Conservation (phyloP, 2,888 invertebrate genomes). For the Cerceris ruficornis region DNA sequence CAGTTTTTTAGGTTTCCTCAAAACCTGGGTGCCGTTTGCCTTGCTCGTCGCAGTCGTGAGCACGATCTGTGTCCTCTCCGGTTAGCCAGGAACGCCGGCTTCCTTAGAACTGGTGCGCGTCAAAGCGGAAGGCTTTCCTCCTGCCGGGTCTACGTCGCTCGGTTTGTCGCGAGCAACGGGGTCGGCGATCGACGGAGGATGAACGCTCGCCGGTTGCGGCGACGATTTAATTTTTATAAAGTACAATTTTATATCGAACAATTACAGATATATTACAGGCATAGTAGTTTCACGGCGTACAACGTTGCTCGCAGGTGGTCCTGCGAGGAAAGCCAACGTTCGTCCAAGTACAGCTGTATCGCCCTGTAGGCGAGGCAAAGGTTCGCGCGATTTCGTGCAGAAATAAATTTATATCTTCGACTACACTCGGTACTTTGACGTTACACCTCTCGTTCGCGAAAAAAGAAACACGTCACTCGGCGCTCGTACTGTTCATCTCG, state of each 20-base stretch:
- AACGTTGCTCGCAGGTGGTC: neutral
- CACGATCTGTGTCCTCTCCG: neutral
- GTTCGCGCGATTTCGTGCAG: no score
- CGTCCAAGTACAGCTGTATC: no score
- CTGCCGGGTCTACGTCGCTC: no score
- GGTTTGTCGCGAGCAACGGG: no score
- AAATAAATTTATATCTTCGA: no score
- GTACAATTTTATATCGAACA: neutral
- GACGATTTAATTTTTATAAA: constrained; percentile 28
- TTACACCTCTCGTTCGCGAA: neutral
- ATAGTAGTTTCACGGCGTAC: neutral
- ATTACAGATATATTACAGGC: constrained; percentile 41
- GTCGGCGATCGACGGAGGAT: no score
- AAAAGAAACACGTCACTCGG: neutral
- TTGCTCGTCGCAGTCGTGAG: constrained; percentile 79
- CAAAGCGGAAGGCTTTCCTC: neutral
- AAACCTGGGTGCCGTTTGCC: constrained; percentile 93
- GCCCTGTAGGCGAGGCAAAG: no score
- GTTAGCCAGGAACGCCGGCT: neutral
- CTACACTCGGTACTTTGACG: no score
- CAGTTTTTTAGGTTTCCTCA: constrained; percentile 87
- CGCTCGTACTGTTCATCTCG: constrained; percentile 78
- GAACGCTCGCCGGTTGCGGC: no score
- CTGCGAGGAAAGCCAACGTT: no score
- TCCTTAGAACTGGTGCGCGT: neutral